A percentile compares a stretch with the other conserved stretches of the same genome.
Conservation (phyloP, 2,797 vertebrate genomes). For the Onychomys torridus region DNA sequence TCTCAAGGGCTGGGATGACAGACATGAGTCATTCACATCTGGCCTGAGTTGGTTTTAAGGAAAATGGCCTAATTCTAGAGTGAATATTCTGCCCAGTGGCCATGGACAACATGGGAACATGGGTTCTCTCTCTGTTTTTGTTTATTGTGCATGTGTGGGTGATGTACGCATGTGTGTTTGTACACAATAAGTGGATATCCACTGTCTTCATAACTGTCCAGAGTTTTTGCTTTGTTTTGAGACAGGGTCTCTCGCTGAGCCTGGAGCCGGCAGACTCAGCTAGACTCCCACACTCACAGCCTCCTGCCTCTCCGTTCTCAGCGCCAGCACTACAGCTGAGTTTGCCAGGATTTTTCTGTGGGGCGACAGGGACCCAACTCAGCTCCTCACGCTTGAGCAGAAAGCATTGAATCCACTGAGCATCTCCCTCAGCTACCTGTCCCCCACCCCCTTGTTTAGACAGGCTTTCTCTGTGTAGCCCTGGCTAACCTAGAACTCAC, state of each 20-base stretch:
- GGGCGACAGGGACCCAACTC: background rate
- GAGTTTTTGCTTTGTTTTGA: background rate
- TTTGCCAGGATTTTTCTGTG: background rate
- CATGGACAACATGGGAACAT: conserved; percentile 20
- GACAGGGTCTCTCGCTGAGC: background rate
- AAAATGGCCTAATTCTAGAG: conserved; percentile 1
- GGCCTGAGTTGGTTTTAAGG: conserved; percentile 71
- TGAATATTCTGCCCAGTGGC: background rate
- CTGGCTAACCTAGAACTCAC: background rate
- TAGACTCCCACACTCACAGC: background rate
- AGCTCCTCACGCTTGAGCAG: background rate
- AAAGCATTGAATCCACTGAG: background rate
- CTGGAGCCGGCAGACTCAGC: background rate
- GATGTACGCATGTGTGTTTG: background rate
- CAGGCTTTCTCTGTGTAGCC: background rate
- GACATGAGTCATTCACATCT: background rate
- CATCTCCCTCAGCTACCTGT: background rate
- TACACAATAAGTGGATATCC: background rate
- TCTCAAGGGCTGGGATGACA: background rate
- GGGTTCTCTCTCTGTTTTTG: conserved; percentile 11
- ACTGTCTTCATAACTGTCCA: background rate
- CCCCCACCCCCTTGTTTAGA: background rate
- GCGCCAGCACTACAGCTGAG: background rate
- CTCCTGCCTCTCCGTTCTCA: background rate
- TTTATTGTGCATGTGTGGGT: background rate